phyloP scores from a whole-genome alignment of 92 coral and sea anemone species.

The Diadumene lineata region DNA sequence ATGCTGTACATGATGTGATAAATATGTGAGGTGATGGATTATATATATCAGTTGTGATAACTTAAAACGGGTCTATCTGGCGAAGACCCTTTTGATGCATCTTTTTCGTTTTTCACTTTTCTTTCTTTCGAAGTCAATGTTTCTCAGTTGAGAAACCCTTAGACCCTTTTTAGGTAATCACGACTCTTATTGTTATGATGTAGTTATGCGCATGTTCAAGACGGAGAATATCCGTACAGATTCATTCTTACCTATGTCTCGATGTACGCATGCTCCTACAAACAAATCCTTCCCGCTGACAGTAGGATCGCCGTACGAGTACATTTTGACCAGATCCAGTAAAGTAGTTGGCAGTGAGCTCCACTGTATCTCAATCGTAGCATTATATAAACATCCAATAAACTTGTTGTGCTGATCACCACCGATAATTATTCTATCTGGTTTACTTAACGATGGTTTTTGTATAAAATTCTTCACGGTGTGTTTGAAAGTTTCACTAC shows the following conservation, averaged over 20 bases:
- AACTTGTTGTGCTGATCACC: slow-evolving; percentile 18
- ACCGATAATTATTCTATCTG: slow-evolving; percentile 31
- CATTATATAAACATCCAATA: slow-evolving; percentile 36
- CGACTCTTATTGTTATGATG: background rate
- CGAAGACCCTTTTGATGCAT: too few relatives aligned
- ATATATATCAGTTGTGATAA: too few relatives aligned
- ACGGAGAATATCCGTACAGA: too few relatives aligned
- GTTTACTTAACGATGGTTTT: slow-evolving; percentile 33
- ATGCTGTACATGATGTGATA: too few relatives aligned
- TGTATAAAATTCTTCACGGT: background rate
- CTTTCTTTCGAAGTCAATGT: too few relatives aligned
- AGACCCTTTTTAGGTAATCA: too few relatives aligned
- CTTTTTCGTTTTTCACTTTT: too few relatives aligned
- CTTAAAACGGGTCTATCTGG: too few relatives aligned
- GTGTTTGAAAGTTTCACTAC: slow-evolving; percentile 4
- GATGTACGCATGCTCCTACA: slow-evolving; percentile 30
- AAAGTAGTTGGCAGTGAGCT: slow-evolving; percentile 9
- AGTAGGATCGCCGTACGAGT: slow-evolving; percentile 8
- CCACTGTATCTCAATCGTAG: slow-evolving; percentile 22
- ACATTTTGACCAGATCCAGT: slow-evolving; percentile 18
- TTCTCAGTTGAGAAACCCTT: too few relatives aligned
- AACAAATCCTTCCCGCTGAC: slow-evolving; percentile 41
- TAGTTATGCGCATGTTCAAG: background rate
- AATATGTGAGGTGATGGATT: background rate
- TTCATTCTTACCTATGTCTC: slow-evolving; percentile 17